Conservation (phyloP, 2,113 vertebrate genomes). For the Engystomops pustulosus region DNA sequence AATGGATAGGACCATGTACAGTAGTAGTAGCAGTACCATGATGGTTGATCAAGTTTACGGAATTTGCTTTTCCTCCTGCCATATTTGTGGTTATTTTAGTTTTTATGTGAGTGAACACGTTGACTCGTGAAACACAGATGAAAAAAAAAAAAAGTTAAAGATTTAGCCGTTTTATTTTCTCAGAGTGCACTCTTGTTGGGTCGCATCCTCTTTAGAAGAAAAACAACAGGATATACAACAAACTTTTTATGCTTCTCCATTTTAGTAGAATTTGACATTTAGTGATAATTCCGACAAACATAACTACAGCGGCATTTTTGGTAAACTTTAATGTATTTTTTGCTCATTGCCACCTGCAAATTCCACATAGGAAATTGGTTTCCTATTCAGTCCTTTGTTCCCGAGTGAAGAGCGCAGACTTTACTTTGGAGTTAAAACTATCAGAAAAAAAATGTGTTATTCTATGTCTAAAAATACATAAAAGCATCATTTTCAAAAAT, state of each 20-base stretch:
- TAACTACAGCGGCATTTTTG: neutral
- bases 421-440: neutral
- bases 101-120: no score
- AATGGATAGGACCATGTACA: no score
- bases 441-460: neutral
- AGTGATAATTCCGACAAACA: neutral
- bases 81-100: no score
- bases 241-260: neutral
- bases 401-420: neutral
- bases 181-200: neutral
- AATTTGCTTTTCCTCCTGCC: no score
- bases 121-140: no score
- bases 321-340: neutral
- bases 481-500: neutral
- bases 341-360: neutral
- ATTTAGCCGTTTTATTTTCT: no score
- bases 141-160: no score
- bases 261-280: conserved; percentile 4
- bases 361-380: conserved; percentile 16
- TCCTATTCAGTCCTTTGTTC: conserved; percentile 14
- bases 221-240: neutral
- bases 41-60: no score
- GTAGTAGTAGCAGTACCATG: no score
- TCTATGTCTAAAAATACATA: conserved; percentile 35
- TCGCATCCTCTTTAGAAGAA: neutral